Evolutionary conservation across 2,113 vertebrate genomes (phyloP), one percentile per base, ranked within the genome.

Genomic region (Regulus satrapa): DNA sequence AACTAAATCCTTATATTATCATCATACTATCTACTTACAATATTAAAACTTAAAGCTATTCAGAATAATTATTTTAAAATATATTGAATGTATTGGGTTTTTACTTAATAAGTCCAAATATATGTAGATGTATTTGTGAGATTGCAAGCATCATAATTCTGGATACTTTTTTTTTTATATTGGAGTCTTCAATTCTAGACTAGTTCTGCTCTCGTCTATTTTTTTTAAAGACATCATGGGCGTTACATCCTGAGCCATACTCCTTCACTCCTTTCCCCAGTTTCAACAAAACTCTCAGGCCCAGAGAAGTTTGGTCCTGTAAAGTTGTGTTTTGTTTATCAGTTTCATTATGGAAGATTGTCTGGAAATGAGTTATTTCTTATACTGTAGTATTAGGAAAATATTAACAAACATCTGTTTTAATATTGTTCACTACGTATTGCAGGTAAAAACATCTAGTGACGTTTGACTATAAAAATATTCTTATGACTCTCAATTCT

Each of bases 231-330:
- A 48, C 10, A 10, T 52, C 20, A 48, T 52, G 4, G 31, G 7
- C 43, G 1, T 43, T 88, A 31, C 5, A 26, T 32, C 8, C 29
- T 32, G 3, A 85, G 8, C 10, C 9, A 36, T 7, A 40, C 5
- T 29, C 21, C 45, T n/a, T 51, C 23, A 36, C 2, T 13, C 5
- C 2, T 18, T 80, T 81, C 5, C 8, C 5, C 18, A 38, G 0
- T 68, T 54, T 76, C 29, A 87, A 36, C 6, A 77, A 14, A 88
- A 85, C 23, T 40, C 8, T n/a, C 38, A 54, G 10, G 12, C 7
- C 18, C 9, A 26, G 7, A 4, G 15, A 68, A 67, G 3, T 25
- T 23, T 58, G 13, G 5, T 48, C n/a, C 52, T 38, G 5, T 1
- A 26, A 32, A 5, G 3, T 9, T 52, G n/a, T 31, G 9, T 10